phyloP scores from a whole-genome alignment of 2,113 vertebrate genomes.

The Okapia johnstoni region DNA sequence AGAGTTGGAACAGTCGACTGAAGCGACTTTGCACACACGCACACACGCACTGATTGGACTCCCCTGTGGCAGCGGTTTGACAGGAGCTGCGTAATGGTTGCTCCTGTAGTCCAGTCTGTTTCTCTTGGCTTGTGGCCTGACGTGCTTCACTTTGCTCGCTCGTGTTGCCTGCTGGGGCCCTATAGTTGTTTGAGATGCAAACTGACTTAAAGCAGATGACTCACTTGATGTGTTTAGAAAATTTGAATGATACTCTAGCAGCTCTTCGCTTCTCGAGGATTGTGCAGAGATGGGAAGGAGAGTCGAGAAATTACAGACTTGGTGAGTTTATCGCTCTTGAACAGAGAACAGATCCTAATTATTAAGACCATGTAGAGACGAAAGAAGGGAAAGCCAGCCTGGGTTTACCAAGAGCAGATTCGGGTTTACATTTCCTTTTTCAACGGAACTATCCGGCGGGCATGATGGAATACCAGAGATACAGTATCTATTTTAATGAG shows the following conservation, averaged over 20 bases:
- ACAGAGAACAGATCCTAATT: neutral
- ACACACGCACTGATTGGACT: neutral
- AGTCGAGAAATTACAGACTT: neutral
- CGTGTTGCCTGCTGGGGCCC: neutral
- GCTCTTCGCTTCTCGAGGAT: neutral
- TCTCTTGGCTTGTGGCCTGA: neutral
- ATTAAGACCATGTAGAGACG: neutral
- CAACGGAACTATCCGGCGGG: neutral
- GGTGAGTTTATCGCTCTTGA: neutral
- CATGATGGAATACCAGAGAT: neutral
- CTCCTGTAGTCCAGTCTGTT: neutral
- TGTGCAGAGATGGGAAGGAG: neutral
- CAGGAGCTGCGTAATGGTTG: neutral
- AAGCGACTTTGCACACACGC: neutral
- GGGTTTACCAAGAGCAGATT: neutral
- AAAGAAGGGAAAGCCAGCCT: neutral
- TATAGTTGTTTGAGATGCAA: neutral
- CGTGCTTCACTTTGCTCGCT: neutral
- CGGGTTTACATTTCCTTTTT: neutral
- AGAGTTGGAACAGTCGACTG: neutral
- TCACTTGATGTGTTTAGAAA: neutral
- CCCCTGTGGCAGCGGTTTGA: neutral
- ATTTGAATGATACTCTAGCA: neutral
- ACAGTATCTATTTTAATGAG: neutral
- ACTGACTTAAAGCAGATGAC: neutral